Base-by-base conservation (phyloP, 2,888 invertebrate genomes). In the Synanthedon myopaeformis region DNA sequence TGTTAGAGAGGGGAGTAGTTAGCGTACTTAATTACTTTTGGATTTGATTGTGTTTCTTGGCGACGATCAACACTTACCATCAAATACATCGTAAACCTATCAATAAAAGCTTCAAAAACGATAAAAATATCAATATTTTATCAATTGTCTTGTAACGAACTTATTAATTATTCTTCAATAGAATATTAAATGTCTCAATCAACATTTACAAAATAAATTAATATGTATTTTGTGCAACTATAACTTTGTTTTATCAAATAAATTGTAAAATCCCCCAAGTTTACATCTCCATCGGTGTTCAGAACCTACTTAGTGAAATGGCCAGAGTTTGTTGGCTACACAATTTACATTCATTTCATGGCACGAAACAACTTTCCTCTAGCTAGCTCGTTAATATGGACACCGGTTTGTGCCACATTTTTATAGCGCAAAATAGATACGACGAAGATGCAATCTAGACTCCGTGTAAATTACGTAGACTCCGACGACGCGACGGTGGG, bases 191-290 rank as follows among this genome's bases (percentile, higher is more conserved):
- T 17, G 17, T 17, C 2, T 17, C 17, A 17, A 2, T n/a, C 1
- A 17, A 17, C 42, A 12, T 12, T 42, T 5, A 12, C 5, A 10
- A 42, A 42, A 42, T 42, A 42, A 10, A 42, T 42, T 42, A 42
- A 42, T 45, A 45, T 45, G 45, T 45, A 42, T 35, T 35, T 35
- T 35, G 10, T 35, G 5, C 1, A 23, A 23, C 23, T 4, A 59
- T 65, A 64, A 65, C 63, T 64, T 63, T 68, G 66, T 72, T 70
- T 70, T 70, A 71, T 71, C 70, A 70, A 73, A 74, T 74, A 72
- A 70, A 69, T 65, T 67, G 61, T 66, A 68, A 72, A 73, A 70
- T n/a, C 65, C 67, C 50, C 1, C 64, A 66, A 63, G 65, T 71
- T 74, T 69, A 73, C 67, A 60, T 66, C 65, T 66, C 61, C 67